Conservation (phyloP, 2,888 invertebrate genomes). For the Cotesia congregata region DNA sequence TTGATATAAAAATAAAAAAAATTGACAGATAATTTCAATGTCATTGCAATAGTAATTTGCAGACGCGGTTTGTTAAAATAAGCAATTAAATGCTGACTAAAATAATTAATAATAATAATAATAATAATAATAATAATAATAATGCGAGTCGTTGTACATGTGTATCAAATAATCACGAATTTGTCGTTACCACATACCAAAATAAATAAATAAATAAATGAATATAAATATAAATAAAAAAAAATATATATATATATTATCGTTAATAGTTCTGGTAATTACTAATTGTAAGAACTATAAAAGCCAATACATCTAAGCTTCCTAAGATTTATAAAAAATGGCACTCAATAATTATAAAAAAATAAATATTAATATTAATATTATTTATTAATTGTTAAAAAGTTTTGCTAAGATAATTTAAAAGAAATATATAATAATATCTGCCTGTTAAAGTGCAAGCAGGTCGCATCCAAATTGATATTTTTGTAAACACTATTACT, state of each 20-base stretch:
- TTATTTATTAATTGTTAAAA: conserved; percentile 38
- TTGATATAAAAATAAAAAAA: too few species aligned
- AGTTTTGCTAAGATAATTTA: conserved; percentile 46
- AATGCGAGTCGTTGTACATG: conserved; percentile 3
- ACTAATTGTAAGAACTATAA: conserved; percentile 5
- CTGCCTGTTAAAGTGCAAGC: conserved; percentile 59
- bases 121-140: conserved; percentile 21
- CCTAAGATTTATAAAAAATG: background rate
- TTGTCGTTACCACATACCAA: conserved; percentile 39
- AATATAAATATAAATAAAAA: background rate
- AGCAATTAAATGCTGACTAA: conserved; percentile 11
- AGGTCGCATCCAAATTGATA: conserved; percentile 67
- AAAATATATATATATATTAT: background rate
- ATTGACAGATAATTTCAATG: too few species aligned
- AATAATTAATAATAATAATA: conserved; percentile 16
- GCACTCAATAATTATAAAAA: conserved; percentile 22
- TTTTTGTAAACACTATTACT: conserved; percentile 67
- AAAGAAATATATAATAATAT: conserved; percentile 52
- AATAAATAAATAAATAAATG: conserved; percentile 24
- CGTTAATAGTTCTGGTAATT: conserved; percentile 13
- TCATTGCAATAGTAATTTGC: background rate
- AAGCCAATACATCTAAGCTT: background rate
- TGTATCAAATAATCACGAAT: conserved; percentile 15
- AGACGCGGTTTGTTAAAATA: background rate
- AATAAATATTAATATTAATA: conserved; percentile 33